These are phyloP conservation scores for Cecidostiba fungosa DNA, from an alignment of 2,888 invertebrate species.

Conservation along the genomic window DNA sequence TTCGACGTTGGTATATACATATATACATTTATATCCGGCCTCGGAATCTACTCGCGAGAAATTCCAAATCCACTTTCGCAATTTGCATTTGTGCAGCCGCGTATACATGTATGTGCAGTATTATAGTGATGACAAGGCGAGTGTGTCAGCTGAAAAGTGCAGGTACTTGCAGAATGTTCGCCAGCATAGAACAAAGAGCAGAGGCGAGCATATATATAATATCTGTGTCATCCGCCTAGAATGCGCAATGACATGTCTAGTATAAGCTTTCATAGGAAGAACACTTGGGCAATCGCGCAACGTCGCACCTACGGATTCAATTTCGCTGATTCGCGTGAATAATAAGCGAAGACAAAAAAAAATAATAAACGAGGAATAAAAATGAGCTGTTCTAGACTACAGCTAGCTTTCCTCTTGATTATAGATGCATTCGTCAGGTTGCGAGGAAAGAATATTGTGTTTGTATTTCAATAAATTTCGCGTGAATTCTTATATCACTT, in stretches of 20 bases:
- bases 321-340: conserved; percentile 72
- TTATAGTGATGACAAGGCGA: conserved; percentile 61
- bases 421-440: conserved; percentile 47
- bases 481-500: background rate
- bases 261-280: conserved; percentile 73
- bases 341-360: background rate
- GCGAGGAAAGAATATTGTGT: background rate
- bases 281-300: conserved; percentile 72
- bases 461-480: background rate
- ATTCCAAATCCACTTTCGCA: conserved; percentile 62
- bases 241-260: conserved; percentile 69
- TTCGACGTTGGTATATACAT: background rate
- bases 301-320: conserved; percentile 71
- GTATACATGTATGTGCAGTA: background rate
- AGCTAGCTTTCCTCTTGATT: conserved; percentile 46
- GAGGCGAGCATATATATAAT: conserved; percentile 56
- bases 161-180: conserved; percentile 69
- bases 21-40: background rate
- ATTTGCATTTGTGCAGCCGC: conserved; percentile 56
- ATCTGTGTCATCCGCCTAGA: conserved; percentile 74
- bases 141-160: conserved; percentile 68
- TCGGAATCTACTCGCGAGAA: conserved; percentile 52
- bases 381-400: background rate
- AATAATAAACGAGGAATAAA: conserved; percentile 16
- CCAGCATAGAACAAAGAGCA: conserved; percentile 47